Percentiles rank a stretch among this genome's conserved stretches.
Evolutionary conservation across 2,113 vertebrate species (phyloP).

Genomic region (Zeus faber): DNA sequence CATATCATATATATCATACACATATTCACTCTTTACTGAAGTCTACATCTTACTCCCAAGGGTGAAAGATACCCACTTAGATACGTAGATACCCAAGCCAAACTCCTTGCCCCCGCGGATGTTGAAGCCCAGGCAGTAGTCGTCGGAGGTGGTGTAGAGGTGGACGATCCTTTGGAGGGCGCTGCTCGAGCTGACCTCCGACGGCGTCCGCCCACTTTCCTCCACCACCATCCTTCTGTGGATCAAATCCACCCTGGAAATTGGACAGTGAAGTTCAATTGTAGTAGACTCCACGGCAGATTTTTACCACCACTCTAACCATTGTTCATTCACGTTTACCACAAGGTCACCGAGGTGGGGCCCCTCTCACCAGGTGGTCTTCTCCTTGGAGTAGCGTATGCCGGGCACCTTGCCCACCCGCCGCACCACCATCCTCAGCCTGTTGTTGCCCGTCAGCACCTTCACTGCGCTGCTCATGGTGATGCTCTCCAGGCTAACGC

Average conservation of each 20-base stretch:
- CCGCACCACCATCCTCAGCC: slow-evolving; percentile 89
- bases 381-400: slow-evolving; percentile 95
- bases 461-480: slow-evolving; percentile 93
- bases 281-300: slow-evolving; percentile 1
- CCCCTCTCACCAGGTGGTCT: slow-evolving; percentile 85
- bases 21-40: no score
- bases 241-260: slow-evolving; percentile 89
- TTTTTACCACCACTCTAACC: not conserved
- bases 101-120: slow-evolving; percentile 92
- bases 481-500: slow-evolving; percentile 90
- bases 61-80: slow-evolving; percentile 90
- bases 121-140: slow-evolving; percentile 94
- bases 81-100: slow-evolving; percentile 93
- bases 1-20: no score
- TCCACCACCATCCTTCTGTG: slow-evolving; percentile 88
- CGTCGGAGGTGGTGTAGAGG: slow-evolving; percentile 91
- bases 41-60: no score
- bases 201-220: slow-evolving; percentile 76
- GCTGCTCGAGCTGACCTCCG: slow-evolving; percentile 76
- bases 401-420: slow-evolving; percentile 92
- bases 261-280: no score
- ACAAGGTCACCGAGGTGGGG: no score
- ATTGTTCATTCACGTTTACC: not conserved
- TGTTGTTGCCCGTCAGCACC: slow-evolving; percentile 88
- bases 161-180: slow-evolving; percentile 83